These are phyloP conservation scores for Callionymus lyra DNA, from an alignment of 2,113 vertebrate genomes.

Conservation along the genomic window DNA sequence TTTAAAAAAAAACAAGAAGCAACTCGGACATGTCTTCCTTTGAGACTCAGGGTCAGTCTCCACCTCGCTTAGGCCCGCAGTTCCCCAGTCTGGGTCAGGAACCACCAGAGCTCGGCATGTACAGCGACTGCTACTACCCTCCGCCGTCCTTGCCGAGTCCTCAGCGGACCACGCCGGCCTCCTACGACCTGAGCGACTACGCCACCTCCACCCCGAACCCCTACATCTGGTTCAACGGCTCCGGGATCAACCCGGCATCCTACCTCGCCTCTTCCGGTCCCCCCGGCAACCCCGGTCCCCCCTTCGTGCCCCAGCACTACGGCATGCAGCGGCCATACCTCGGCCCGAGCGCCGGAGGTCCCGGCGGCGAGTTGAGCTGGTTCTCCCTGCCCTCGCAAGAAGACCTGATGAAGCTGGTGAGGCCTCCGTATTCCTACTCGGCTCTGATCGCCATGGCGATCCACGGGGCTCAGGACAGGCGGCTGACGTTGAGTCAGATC, in stretches of 20 bases:
- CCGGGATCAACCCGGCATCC: conserved; percentile 75
- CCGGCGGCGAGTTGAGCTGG: conserved; percentile 84
- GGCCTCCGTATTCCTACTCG: conserved; percentile 95
- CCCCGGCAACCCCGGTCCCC: conserved; percentile 68
- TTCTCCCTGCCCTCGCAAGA: conserved; percentile 93
- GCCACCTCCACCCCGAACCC: conserved; percentile 75
- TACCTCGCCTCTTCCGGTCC: conserved; percentile 67
- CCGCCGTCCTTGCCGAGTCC: conserved; percentile 86
- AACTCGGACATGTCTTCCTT: conserved; percentile 82
- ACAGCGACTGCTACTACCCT: conserved; percentile 91
- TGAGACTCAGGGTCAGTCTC: conserved; percentile 78
- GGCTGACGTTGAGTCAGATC: conserved; percentile 94
- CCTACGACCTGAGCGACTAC: conserved; percentile 84
- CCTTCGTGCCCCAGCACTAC: conserved; percentile 88
- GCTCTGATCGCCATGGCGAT: conserved; percentile 98
- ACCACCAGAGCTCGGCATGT: conserved; percentile 89
- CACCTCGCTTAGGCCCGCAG: conserved; percentile 89
- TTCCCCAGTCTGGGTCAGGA: conserved; percentile 92
- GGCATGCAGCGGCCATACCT: conserved; percentile 88
- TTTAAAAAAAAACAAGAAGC: conserved; percentile 19
- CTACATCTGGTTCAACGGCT: conserved; percentile 91
- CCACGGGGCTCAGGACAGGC: conserved; percentile 85
- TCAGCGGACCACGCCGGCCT: conserved; percentile 74
- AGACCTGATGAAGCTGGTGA: conserved; percentile 94
- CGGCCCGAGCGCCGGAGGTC: conserved; percentile 71